Conservation (phyloP, 1,140 invertebrate genomes). For the Danaus plexippus region DNA sequence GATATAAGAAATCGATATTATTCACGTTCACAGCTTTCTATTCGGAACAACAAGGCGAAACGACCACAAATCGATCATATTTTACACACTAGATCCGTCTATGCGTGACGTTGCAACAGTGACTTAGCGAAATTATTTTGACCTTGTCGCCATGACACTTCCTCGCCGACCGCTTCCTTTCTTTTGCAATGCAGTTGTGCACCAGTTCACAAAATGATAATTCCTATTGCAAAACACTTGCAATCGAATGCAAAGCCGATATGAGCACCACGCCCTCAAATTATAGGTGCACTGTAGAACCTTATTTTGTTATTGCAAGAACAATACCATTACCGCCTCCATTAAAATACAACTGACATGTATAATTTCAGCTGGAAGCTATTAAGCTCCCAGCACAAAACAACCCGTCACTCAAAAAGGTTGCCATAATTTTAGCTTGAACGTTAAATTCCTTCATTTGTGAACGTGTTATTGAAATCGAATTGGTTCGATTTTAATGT, state of each 20-base stretch:
- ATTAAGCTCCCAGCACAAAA: too few relatives aligned
- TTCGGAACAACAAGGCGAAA: too few relatives aligned
- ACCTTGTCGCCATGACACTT: slow-evolving; percentile 39
- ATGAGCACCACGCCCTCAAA: slow-evolving; percentile 61
- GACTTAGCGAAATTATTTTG: slow-evolving; percentile 12
- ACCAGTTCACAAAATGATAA: slow-evolving; percentile 67
- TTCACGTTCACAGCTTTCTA: too few relatives aligned
- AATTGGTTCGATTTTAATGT: slow-evolving; percentile 25
- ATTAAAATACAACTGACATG: too few relatives aligned
- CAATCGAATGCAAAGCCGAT: slow-evolving; percentile 58
- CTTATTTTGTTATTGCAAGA: slow-evolving; percentile 34
- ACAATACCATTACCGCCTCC: background rate
- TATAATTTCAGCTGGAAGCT: too few relatives aligned
- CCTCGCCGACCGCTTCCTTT: slow-evolving; percentile 54
- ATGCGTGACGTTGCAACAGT: slow-evolving; percentile 32
- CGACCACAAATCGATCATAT: slow-evolving; percentile 25
- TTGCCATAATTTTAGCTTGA: too few relatives aligned
- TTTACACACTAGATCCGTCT: slow-evolving; percentile 9
- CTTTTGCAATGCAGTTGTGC: slow-evolving; percentile 57
- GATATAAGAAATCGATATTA: too few relatives aligned
- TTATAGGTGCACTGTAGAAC: slow-evolving; percentile 28
- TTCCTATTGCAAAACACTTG: slow-evolving; percentile 64
- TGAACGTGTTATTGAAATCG: too few relatives aligned
- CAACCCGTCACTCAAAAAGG: too few relatives aligned
- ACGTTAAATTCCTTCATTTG: too few relatives aligned